Evolutionary conservation across 2,888 invertebrate genomes (phyloP).

Genomic region (Drosophila lutescens): DNA sequence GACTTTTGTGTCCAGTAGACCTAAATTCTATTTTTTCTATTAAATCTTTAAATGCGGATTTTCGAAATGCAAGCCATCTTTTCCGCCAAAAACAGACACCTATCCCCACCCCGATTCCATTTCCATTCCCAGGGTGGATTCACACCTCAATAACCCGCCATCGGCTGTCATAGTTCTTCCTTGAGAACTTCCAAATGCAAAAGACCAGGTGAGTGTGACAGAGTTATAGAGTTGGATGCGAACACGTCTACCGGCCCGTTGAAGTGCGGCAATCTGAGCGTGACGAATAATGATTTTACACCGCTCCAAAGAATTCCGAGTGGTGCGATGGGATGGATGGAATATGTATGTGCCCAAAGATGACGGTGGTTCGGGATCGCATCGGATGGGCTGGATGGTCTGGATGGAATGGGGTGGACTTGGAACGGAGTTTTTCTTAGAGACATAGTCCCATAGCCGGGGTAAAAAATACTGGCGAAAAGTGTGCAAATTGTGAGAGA

Average conservation of each 20-base stretch:
- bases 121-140: slow-evolving; percentile 7
- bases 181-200: slow-evolving; percentile 17
- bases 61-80: not conserved
- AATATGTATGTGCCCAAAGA: not conserved
- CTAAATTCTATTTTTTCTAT: not conserved
- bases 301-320: slow-evolving; percentile 17
- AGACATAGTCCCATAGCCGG: not conserved
- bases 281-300: slow-evolving; percentile 47
- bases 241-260: slow-evolving; percentile 29
- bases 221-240: slow-evolving; percentile 29
- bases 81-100: not conserved
- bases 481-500: slow-evolving; percentile 6
- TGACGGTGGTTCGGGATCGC: too few species aligned
- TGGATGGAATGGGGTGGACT: slow-evolving; percentile 4
- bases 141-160: slow-evolving; percentile 30
- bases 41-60: not conserved
- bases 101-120: not conserved
- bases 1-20: too few species aligned
- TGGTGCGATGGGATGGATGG: slow-evolving; percentile 1
- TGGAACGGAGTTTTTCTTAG: slow-evolving; percentile 6
- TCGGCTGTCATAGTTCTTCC: slow-evolving; percentile 23
- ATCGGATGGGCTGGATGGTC: too few species aligned
- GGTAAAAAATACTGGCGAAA: slow-evolving; percentile 15
- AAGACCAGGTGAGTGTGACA: slow-evolving; percentile 38
- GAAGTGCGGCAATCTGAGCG: slow-evolving; percentile 26